phyloP scores from a whole-genome alignment of 2,113 vertebrate species.

The Rhinopomastus cyanomelas region DNA sequence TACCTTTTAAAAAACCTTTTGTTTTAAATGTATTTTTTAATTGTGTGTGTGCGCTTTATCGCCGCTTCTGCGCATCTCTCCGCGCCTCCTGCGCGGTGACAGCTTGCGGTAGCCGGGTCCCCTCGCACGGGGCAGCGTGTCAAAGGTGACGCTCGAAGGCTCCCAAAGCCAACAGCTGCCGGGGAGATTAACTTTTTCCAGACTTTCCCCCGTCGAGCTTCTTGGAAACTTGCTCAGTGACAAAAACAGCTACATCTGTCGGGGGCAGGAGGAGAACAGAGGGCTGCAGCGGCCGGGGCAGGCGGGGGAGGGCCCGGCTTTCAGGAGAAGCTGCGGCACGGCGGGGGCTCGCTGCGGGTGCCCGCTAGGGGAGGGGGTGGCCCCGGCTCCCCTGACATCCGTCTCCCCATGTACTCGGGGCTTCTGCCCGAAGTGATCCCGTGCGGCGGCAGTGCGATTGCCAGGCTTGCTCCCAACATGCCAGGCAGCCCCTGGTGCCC shows the following conservation, averaged over 20 bases:
- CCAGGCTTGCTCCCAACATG: background rate
- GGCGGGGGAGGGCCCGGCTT: conserved; percentile 2
- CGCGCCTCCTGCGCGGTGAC: conserved; percentile 72
- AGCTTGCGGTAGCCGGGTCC: conserved; percentile 83
- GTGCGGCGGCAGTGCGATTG: background rate
- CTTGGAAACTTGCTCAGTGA: conserved; percentile 78
- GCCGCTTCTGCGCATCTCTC: background rate
- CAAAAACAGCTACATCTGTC: conserved; percentile 80
- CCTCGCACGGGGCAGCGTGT: conserved; percentile 80
- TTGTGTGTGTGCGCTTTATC: background rate
- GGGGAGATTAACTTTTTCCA: conserved; percentile 85
- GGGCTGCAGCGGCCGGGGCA: conserved; percentile 26
- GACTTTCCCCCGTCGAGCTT: conserved; percentile 82
- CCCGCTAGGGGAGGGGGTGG: background rate
- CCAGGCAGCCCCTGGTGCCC: background rate
- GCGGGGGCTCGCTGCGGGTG: background rate
- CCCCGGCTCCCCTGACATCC: background rate
- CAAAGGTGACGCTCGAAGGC: conserved; percentile 92
- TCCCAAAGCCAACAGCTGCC: conserved; percentile 88
- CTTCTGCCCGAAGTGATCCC: background rate
- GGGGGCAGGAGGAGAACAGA: conserved; percentile 69
- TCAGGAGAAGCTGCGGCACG: background rate
- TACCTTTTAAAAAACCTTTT: background rate
- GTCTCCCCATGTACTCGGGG: background rate
- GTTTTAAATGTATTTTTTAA: background rate